A percentile compares a stretch with the other conserved stretches of the same genome.
phyloP scores from a whole-genome alignment of 2,113 vertebrate genomes.

The Mandrillus leucophaeus region DNA sequence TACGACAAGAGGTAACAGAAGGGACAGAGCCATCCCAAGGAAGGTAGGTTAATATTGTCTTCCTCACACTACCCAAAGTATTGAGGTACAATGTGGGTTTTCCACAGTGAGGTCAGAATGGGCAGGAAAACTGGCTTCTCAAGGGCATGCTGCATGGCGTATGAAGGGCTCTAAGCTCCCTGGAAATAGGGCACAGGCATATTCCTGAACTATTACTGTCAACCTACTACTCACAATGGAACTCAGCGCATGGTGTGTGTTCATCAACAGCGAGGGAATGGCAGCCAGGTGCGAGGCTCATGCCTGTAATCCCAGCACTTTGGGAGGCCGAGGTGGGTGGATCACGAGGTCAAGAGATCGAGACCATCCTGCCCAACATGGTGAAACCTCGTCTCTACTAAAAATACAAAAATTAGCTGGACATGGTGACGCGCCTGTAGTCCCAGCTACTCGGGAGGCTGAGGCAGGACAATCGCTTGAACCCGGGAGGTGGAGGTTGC shows the following conservation, averaged over 20 bases:
- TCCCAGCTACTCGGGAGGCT: no score
- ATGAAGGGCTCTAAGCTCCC: neutral
- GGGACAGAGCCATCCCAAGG: no score
- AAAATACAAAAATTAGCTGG: no score
- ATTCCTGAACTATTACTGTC: neutral
- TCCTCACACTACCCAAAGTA: neutral
- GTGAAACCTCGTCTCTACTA: no score
- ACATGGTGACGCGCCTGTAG: rapidly evolving
- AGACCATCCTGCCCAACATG: no score
- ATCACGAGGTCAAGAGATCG: no score
- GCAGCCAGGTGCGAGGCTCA: no score
- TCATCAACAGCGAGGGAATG: neutral
- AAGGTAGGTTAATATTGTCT: neutral
- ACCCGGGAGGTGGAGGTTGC: no score
- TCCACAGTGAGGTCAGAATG: neutral
- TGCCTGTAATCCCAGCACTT: no score
- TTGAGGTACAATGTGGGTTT: neutral
- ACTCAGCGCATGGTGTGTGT: rapidly evolving
- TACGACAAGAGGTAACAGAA: neutral
- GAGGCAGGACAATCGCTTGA: no score
- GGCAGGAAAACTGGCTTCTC: neutral
- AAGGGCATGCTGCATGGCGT: neutral
- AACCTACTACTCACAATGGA: neutral
- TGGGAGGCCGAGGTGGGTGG: no score
- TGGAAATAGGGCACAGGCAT: neutral